phyloP scores from a whole-genome alignment of 2,113 vertebrate species.

The Geococcyx californianus region DNA sequence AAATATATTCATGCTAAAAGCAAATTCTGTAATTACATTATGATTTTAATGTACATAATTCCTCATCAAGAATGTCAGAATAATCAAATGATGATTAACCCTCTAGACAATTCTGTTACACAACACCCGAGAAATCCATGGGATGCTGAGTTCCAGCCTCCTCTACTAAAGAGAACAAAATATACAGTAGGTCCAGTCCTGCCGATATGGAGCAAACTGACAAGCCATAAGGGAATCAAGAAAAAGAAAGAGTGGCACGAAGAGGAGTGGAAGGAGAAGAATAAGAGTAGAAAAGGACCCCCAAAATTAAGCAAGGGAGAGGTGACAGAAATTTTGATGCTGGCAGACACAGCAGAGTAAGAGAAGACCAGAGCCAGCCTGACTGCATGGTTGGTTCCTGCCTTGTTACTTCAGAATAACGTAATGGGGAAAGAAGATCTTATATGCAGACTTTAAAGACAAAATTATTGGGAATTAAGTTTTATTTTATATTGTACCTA shows the following conservation, averaged over 20 bases:
- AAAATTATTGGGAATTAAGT: neutral
- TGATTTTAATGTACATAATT: conserved; percentile 13
- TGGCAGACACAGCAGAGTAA: neutral
- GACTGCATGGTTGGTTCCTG: neutral
- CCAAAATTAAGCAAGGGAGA: neutral
- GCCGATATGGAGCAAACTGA: neutral
- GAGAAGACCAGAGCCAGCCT: neutral
- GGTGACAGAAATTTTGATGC: neutral
- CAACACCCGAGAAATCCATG: neutral
- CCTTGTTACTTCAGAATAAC: neutral
- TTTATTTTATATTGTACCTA: neutral
- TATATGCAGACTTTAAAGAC: neutral
- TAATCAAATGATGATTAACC: neutral
- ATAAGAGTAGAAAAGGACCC: neutral
- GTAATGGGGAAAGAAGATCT: neutral
- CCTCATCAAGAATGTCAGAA: conserved; percentile 15
- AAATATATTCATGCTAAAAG: conserved; percentile 36
- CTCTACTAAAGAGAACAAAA: neutral
- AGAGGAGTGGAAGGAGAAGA: neutral
- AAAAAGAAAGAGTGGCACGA: neutral
- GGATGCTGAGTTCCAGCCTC: neutral
- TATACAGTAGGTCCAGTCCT: neutral
- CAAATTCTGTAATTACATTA: conserved; percentile 15
- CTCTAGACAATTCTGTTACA: neutral
- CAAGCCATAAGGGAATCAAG: neutral